A percentile compares a stretch with the other conserved stretches of the same genome.
Evolutionary conservation across 1,140 invertebrate genomes (phyloP).

Genomic region (Drosophila seguyi): DNA sequence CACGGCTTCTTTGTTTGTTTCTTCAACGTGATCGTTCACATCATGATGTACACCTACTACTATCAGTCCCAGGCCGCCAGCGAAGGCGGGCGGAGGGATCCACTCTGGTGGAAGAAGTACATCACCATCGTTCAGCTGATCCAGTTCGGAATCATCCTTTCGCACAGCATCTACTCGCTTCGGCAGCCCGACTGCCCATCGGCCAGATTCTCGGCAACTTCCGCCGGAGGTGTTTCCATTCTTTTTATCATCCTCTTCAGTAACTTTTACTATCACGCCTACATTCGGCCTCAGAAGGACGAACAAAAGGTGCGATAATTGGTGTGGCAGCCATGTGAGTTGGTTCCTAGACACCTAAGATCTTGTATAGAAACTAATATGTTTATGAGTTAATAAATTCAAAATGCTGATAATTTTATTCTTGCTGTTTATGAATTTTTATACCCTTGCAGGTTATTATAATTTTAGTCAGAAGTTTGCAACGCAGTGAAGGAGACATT

Average conservation of each 20-base stretch:
- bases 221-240: not conserved
- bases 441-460: too few species aligned
- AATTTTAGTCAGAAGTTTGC: too few species aligned
- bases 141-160: constrained; percentile 13
- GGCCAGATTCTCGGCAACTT: constrained; percentile 1
- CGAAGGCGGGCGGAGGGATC: not conserved
- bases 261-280: constrained; percentile 23
- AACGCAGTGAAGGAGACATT: too few species aligned
- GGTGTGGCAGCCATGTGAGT: not conserved
- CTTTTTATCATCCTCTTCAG: constrained; percentile 21
- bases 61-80: constrained; percentile 13
- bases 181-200: constrained; percentile 56
- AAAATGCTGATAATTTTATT: not conserved
- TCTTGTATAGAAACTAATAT: not conserved
- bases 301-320: constrained; percentile 1
- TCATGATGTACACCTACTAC: constrained; percentile 44
- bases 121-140: constrained; percentile 28
- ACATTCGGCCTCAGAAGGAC: constrained; percentile 11
- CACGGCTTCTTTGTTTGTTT: constrained; percentile 85
- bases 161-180: constrained; percentile 69
- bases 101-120: constrained; percentile 48
- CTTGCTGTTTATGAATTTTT: not conserved
- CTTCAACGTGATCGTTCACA: constrained; percentile 41
- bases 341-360: not conserved
- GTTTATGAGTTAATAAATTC: not conserved